phyloP scores from a whole-genome alignment of 2,113 vertebrate genomes.

The Typhlomys cinereus region DNA sequence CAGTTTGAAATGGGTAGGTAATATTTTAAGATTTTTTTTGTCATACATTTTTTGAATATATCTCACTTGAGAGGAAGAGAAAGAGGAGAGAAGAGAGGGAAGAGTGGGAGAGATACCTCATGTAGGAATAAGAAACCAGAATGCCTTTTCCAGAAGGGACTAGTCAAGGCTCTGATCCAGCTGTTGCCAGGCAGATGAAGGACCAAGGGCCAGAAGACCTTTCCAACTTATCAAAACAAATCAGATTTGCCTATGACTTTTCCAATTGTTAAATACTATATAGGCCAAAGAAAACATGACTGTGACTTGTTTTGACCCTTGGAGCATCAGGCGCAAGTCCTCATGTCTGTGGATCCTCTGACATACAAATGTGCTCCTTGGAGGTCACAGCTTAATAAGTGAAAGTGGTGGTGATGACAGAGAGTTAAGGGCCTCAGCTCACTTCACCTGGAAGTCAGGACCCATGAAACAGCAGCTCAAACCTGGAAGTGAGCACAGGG shows the following conservation, averaged over 20 bases:
- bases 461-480: not conserved
- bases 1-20: not conserved
- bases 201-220: not conserved
- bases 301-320: not conserved
- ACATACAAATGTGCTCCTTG: not conserved
- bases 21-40: too few relatives aligned
- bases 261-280: not conserved
- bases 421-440: not conserved
- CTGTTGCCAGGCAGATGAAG: fast-evolving
- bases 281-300: not conserved
- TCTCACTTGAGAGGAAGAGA: not conserved
- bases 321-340: not conserved
- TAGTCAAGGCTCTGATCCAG: not conserved
- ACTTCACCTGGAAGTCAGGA: not conserved
- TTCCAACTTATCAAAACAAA: not conserved
- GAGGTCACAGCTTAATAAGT: not conserved
- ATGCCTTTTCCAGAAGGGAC: not conserved
- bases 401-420: not conserved
- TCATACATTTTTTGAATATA: too few relatives aligned
- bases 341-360: not conserved
- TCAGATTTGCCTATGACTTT: not conserved
- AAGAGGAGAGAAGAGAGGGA: not conserved
- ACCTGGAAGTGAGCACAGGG: not conserved
- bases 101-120: not conserved
- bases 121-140: not conserved